Evolutionary conservation across 1,140 invertebrate genomes (phyloP).

Genomic region (Aphelinus certus): DNA sequence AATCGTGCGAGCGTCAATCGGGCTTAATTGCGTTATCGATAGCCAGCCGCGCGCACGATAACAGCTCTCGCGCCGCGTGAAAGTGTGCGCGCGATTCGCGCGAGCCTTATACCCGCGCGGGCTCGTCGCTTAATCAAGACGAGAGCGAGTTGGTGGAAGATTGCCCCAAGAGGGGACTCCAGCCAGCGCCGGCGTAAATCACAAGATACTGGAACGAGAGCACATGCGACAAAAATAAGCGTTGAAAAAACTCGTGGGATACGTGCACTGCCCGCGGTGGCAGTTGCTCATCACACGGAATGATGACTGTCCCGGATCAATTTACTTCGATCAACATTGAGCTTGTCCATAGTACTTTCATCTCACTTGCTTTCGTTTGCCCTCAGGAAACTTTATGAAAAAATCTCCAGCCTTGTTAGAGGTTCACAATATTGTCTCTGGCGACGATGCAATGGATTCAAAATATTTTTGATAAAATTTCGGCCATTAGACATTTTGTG

Average conservation of each 20-base stretch:
- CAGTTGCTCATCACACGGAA: neutral
- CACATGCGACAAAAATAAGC: conserved; percentile 12
- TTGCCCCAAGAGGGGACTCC: conserved; percentile 33
- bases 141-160: conserved; percentile 39
- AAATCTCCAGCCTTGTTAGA: no score
- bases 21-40: conserved; percentile 9
- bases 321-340: no score
- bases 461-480: no score
- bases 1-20: neutral
- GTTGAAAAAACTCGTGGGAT: neutral
- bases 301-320: no score
- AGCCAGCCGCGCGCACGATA: neutral
- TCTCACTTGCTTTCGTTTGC: no score
- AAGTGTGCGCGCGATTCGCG: neutral
- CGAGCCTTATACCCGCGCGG: conserved; percentile 49
- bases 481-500: no score
- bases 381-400: no score
- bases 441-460: no score
- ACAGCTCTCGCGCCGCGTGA: neutral
- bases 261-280: neutral
- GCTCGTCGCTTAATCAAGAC: conserved; percentile 49
- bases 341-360: no score
- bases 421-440: no score
- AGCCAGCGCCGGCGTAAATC: conserved; percentile 24
- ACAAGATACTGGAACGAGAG: conserved; percentile 14